Evolutionary conservation across 1,140 invertebrate genomes (phyloP).

Genomic region (Polypedilum pembai): DNA sequence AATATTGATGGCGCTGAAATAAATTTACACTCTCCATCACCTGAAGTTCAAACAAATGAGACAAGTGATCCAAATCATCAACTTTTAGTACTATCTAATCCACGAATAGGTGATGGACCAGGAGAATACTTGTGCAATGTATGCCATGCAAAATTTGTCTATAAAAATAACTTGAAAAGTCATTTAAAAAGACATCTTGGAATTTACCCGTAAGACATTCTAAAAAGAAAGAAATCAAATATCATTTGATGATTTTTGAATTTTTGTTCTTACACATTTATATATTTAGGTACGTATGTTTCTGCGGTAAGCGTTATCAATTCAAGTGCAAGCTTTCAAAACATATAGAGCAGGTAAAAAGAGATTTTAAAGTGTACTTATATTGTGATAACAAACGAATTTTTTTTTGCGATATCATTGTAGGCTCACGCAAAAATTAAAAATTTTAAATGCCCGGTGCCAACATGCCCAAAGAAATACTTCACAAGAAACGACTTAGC

Average conservation of each 20-base stretch:
- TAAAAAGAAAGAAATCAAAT: neutral
- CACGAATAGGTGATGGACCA: neutral
- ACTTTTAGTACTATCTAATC: slow-evolving; percentile 2
- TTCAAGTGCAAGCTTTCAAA: slow-evolving; percentile 4
- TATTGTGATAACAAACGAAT: neutral
- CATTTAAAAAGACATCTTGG: slow-evolving; percentile 13
- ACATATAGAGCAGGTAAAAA: slow-evolving; percentile 10
- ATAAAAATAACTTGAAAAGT: slow-evolving; percentile 26
- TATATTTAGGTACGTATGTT: slow-evolving; percentile 9
- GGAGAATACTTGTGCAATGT: neutral
- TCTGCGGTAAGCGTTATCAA: slow-evolving; percentile 14
- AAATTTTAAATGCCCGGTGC: slow-evolving; percentile 13
- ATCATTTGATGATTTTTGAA: slow-evolving; percentile 5
- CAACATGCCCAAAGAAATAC: slow-evolving; percentile 15
- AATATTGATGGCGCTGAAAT: neutral
- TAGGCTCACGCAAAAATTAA: slow-evolving; percentile 8
- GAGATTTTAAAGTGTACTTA: too few species aligned
- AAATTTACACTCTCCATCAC: neutral
- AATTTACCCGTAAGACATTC: neutral
- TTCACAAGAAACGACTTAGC: slow-evolving; percentile 2
- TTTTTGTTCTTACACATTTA: neutral
- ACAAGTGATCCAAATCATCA: slow-evolving; percentile 22
- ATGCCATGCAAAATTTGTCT: slow-evolving; percentile 5
- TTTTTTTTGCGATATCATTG: neutral
- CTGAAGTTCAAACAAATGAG: neutral